phyloP scores from a whole-genome alignment of 2,113 vertebrate genomes.

The human region DNA sequence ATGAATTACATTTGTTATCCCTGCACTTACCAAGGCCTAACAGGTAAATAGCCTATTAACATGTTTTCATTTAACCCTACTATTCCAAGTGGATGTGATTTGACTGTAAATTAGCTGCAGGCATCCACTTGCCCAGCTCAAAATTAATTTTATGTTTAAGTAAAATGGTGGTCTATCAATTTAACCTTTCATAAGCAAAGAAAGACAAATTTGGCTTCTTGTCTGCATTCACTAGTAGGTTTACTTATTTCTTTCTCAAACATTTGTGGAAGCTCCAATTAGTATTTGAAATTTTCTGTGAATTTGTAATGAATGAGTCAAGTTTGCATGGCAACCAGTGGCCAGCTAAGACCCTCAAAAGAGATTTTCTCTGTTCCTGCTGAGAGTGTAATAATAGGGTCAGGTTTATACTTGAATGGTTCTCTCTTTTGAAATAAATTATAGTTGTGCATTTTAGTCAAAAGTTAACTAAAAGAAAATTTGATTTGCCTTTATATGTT shows the following conservation, averaged over 20 bases:
- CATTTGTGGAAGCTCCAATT: constrained; percentile 4
- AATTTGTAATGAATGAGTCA: background rate
- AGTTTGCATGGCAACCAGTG: background rate
- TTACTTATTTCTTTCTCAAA: background rate
- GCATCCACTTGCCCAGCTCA: background rate
- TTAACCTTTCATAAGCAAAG: background rate
- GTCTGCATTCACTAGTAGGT: background rate
- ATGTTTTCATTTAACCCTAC: background rate
- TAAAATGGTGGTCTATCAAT: background rate
- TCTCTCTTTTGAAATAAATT: constrained; percentile 3
- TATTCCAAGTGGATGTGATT: background rate
- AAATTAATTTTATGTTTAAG: constrained; percentile 46
- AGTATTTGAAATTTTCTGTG: background rate
- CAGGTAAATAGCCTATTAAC: background rate
- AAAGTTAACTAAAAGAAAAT: background rate
- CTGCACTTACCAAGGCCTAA: background rate
- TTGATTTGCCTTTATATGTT: background rate
- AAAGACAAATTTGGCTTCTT: background rate
- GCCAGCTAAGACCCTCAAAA: background rate
- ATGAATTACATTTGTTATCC: background rate
- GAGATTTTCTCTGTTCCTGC: background rate
- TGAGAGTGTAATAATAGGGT: background rate
- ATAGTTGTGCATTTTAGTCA: background rate
- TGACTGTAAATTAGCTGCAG: background rate
- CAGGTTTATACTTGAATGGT: background rate